These are phyloP conservation scores for Notamacropus eugenii DNA, from an alignment of 2,797 vertebrate genomes.

Conservation along the genomic window DNA sequence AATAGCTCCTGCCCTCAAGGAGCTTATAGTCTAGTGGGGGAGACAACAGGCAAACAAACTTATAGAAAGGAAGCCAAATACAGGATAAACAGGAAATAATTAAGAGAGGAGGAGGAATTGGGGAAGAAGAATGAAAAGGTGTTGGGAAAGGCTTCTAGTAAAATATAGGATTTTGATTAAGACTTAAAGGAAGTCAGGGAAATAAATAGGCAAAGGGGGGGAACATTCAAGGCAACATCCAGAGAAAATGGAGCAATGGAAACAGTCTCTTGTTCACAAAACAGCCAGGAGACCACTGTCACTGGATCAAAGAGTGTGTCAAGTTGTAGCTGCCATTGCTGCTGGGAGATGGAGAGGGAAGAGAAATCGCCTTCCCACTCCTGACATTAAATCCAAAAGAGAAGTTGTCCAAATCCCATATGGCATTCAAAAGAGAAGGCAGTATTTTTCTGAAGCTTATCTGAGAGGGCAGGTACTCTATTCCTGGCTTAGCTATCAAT, in stretches of 20 bases:
- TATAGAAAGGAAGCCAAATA: not conserved
- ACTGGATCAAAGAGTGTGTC: not conserved
- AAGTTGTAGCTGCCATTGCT: not conserved
- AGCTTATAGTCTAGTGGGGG: not conserved
- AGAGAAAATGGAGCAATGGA: not conserved
- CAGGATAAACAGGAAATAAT: not conserved
- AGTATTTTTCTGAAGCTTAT: not conserved
- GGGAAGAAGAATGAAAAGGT: not conserved
- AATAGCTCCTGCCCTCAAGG: not conserved
- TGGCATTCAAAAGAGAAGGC: not conserved
- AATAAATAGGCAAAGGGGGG: not conserved
- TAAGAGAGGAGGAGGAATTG: not conserved
- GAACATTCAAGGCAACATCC: not conserved
- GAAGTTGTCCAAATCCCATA: not conserved
- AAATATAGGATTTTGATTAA: not conserved
- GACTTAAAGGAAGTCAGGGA: not conserved
- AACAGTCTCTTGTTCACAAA: not conserved
- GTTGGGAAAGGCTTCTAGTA: not conserved
- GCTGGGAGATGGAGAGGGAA: not conserved
- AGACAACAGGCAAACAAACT: not conserved
- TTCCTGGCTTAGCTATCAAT: not conserved
- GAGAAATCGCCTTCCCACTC: not conserved
- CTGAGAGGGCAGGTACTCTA: not conserved
- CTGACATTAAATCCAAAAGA: not conserved
- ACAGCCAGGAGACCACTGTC: not conserved